A percentile compares a stretch with the other conserved stretches of the same genome.
Evolutionary conservation across 1,140 invertebrate genomes (phyloP).

Genomic region (Mamestra configurata): DNA sequence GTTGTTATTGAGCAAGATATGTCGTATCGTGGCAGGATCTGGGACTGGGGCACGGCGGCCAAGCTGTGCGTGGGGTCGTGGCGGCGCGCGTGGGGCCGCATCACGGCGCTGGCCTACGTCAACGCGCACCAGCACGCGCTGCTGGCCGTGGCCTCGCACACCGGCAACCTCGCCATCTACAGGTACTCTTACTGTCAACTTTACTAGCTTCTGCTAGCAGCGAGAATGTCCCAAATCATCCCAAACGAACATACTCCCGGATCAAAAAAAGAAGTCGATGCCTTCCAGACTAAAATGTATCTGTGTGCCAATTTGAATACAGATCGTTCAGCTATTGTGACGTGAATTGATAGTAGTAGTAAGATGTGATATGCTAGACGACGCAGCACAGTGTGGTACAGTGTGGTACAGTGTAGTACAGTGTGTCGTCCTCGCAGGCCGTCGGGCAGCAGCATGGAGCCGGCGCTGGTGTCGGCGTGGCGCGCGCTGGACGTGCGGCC

Average conservation of each 20-base stretch:
- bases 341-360: too few relatives aligned
- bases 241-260: too few relatives aligned
- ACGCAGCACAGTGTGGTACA: too few relatives aligned
- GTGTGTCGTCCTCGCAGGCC: conserved; percentile 63
- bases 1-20: too few relatives aligned
- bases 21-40: conserved; percentile 87
- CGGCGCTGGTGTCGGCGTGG: conserved; percentile 93
- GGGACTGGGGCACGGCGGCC: conserved; percentile 91
- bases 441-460: conserved; percentile 84
- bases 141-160: conserved; percentile 92
- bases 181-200: conserved; percentile 39
- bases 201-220: conserved; percentile 57
- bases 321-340: too few relatives aligned
- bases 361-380: too few relatives aligned
- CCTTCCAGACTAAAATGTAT: too few relatives aligned
- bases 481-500: conserved; percentile 92
- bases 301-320: too few relatives aligned
- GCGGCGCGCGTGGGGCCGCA: conserved; percentile 88
- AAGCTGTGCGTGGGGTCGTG: conserved; percentile 89
- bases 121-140: conserved; percentile 95
- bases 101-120: conserved; percentile 95
- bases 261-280: too few relatives aligned
- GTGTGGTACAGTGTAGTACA: too few relatives aligned
- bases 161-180: conserved; percentile 93
- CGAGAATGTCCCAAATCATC: too few relatives aligned